Percentiles rank a stretch among this genome's conserved stretches.
Conservation (phyloP, 2,888 invertebrate species). For the Dendrolimus houi region DNA sequence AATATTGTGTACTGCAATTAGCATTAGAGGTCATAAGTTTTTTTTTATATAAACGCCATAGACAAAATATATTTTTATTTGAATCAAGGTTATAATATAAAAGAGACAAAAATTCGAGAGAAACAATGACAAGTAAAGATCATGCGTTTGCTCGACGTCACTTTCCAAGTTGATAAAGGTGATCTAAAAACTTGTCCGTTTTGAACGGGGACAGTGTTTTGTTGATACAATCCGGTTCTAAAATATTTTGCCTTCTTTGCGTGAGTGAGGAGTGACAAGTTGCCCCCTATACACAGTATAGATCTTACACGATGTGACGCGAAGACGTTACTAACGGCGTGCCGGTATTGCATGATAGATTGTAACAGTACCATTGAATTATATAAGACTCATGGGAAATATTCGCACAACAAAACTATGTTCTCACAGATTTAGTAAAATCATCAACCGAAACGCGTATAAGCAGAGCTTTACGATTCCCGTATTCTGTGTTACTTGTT, state of each 20-base stretch:
- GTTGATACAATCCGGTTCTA: slow-evolving; percentile 46
- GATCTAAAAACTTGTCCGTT: slow-evolving; percentile 35
- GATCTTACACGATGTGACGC: slow-evolving; percentile 10
- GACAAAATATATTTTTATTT: too few species aligned
- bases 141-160: slow-evolving; percentile 5
- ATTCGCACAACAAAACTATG: slow-evolving; percentile 45
- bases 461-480: slow-evolving; percentile 41
- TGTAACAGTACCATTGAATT: slow-evolving; percentile 59
- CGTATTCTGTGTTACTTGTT: slow-evolving; percentile 36
- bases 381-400: slow-evolving; percentile 59
- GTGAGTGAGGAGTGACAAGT: slow-evolving; percentile 30
- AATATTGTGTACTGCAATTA: background rate
- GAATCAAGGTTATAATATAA: too few species aligned
- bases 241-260: slow-evolving; percentile 34
- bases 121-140: too few species aligned
- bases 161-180: slow-evolving; percentile 16
- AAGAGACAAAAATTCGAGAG: too few species aligned
- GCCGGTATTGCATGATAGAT: slow-evolving; percentile 57
- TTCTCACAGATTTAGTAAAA: slow-evolving; percentile 46
- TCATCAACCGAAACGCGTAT: slow-evolving; percentile 41
- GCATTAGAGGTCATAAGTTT: slow-evolving; percentile 8
- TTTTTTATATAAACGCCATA: background rate
- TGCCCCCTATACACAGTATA: slow-evolving; percentile 1
- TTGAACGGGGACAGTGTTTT: slow-evolving; percentile 32
- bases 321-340: slow-evolving; percentile 35